Conservation (phyloP, 2,113 vertebrate genomes). For the Cephalopholis sonnerati region DNA sequence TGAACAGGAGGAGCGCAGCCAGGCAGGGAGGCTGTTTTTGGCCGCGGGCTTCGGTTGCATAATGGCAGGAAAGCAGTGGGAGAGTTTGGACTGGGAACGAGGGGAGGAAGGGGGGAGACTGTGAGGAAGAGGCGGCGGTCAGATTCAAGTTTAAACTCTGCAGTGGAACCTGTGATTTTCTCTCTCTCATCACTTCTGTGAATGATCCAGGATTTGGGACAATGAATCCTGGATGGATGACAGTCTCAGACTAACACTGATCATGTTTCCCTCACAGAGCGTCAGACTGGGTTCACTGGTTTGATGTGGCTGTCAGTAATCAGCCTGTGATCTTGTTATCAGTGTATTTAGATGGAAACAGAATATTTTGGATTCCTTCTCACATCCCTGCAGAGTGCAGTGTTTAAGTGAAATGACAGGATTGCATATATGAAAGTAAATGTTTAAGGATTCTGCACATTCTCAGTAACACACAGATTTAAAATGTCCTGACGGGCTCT, state of each 20-base stretch:
- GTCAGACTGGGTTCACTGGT: neutral
- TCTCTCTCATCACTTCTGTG: neutral
- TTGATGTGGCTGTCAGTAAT: neutral
- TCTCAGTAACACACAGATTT: neutral
- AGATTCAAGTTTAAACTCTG: neutral
- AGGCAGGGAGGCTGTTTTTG: slow-evolving; percentile 46
- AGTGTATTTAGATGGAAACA: neutral
- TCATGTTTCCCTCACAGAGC: neutral
- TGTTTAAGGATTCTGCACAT: slow-evolving; percentile 9
- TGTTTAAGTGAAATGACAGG: neutral
- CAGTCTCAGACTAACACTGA: no score
- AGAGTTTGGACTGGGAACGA: slow-evolving; percentile 35
- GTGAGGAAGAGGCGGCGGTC: neutral
- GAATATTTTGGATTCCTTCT: slow-evolving; percentile 27
- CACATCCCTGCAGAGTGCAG: neutral
- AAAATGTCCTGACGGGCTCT: neutral
- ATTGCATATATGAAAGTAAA: neutral
- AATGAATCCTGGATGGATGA: neutral
- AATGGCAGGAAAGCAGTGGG: slow-evolving; percentile 64
- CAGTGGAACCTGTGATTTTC: neutral
- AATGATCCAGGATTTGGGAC: neutral
- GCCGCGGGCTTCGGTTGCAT: slow-evolving; percentile 43
- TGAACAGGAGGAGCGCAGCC: slow-evolving; percentile 43
- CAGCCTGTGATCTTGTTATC: slow-evolving; percentile 8
- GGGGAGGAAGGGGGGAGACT: neutral